Percentiles rank a stretch among this genome's conserved stretches.
These are phyloP conservation scores for Pampusana beccarii DNA, from an alignment of 2,113 vertebrate genomes.

Conservation along the genomic window DNA sequence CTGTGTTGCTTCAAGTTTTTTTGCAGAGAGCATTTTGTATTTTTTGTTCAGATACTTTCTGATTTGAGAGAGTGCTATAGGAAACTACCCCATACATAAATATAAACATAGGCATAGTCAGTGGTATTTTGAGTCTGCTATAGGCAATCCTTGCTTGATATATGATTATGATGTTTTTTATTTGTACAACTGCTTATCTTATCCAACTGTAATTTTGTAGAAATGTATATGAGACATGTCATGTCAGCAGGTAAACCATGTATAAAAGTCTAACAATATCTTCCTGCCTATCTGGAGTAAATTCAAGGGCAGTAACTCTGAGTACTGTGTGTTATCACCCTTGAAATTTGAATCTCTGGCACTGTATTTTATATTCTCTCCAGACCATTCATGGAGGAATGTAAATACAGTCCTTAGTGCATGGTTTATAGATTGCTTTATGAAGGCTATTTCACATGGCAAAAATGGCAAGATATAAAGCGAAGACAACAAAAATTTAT, in stretches of 20 bases:
- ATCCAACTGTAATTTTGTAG: not conserved
- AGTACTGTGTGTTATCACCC: not conserved
- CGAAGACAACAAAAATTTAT: not conserved
- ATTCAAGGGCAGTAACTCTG: not conserved
- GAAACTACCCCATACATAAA: not conserved
- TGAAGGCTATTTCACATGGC: not conserved
- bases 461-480: not conserved
- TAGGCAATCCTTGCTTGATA: not conserved
- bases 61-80: not conserved
- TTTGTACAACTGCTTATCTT: not conserved
- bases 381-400: not conserved
- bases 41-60: not conserved
- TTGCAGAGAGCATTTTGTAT: not conserved
- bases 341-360: not conserved
- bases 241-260: not conserved
- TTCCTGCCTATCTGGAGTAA: not conserved
- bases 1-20: accelerated
- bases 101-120: not conserved
- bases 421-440: not conserved
- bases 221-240: not conserved
- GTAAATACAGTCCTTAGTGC: not conserved
- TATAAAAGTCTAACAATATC: not conserved
- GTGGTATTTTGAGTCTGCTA: not conserved
- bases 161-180: not conserved
- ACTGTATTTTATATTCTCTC: not conserved